A percentile compares a stretch with the other conserved stretches of the same genome.
These are phyloP conservation scores for Drosophila hydei DNA, from an alignment of 1,140 invertebrate genomes.

Conservation along the genomic window DNA sequence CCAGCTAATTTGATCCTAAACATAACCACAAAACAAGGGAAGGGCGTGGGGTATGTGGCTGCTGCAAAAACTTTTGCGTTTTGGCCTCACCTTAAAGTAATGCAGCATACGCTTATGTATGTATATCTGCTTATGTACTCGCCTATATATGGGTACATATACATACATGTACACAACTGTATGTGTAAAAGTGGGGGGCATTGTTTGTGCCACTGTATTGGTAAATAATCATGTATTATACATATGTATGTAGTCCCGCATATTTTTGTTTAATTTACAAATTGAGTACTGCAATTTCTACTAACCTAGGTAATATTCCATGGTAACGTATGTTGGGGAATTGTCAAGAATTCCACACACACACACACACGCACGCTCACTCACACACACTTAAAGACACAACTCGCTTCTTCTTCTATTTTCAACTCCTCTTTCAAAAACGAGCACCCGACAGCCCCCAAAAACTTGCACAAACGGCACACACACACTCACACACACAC, in stretches of 20 bases:
- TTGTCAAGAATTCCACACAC: constrained; percentile 74
- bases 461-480: constrained; percentile 48
- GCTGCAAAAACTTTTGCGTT: constrained; percentile 45
- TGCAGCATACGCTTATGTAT: constrained; percentile 32
- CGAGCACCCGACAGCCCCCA: constrained; percentile 47
- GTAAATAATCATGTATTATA: constrained; percentile 30
- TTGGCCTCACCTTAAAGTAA: constrained; percentile 56
- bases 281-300: constrained; percentile 54
- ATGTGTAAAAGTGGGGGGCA: constrained; percentile 13
- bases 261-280: constrained; percentile 43
- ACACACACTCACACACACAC: constrained; percentile 40
- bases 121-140: constrained; percentile 8
- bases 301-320: constrained; percentile 82
- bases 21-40: constrained; percentile 43
- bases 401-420: constrained; percentile 57
- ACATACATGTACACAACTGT: constrained; percentile 11
- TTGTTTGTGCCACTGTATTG: constrained; percentile 29
- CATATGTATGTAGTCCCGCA: constrained; percentile 28
- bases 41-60: not conserved
- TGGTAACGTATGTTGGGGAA: constrained; percentile 79
- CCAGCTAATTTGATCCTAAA: constrained; percentile 56
- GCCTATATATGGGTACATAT: constrained; percentile 9
- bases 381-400: constrained; percentile 40
- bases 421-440: constrained; percentile 51
- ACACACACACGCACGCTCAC: constrained; percentile 53